phyloP scores from a whole-genome alignment of 2,797 vertebrate species.

The Paratrypauchen microcephalus region DNA sequence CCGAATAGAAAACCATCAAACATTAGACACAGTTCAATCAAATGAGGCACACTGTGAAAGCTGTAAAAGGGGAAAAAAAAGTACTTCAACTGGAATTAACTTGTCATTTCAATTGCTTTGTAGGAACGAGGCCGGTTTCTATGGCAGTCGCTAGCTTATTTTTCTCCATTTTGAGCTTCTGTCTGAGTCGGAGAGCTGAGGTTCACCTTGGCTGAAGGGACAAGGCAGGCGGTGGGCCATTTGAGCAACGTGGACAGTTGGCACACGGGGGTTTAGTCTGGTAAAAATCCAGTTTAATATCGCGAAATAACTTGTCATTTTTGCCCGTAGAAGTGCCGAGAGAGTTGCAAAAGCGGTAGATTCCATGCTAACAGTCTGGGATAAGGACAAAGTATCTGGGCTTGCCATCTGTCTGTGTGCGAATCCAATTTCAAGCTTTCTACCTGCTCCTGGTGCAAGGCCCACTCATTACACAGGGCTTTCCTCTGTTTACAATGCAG shows the following conservation, averaged over 20 bases:
- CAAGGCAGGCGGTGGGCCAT: conserved; percentile 41
- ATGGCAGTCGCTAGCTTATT: conserved; percentile 52
- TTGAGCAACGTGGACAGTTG: conserved; percentile 35
- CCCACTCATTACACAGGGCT: conserved; percentile 28
- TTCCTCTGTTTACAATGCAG: conserved; percentile 29
- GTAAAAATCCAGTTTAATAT: conserved; percentile 11
- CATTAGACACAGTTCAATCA: conserved; percentile 54
- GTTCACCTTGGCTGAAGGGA: conserved; percentile 63
- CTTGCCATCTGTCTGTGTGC: conserved; percentile 45
- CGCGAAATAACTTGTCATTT: conserved; percentile 7
- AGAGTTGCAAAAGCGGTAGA: not conserved
- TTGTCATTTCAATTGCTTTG: conserved; percentile 27
- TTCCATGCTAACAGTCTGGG: conserved; percentile 11
- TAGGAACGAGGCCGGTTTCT: conserved; percentile 56
- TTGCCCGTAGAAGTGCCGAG: conserved; percentile 12
- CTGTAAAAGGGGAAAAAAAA: conserved; percentile 46
- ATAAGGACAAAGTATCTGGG: conserved; percentile 42
- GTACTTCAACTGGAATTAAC: conserved; percentile 46
- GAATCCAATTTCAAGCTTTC: conserved; percentile 47
- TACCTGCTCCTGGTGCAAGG: conserved; percentile 30
- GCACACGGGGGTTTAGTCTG: conserved; percentile 15
- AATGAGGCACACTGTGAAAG: conserved; percentile 43
- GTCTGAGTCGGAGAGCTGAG: conserved; percentile 58
- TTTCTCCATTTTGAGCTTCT: conserved; percentile 30
- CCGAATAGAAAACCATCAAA: conserved; percentile 52